Percentiles rank a stretch among this genome's conserved stretches.
Conservation (phyloP, 2,888 invertebrate genomes). For the Cheilosia variabilis region DNA sequence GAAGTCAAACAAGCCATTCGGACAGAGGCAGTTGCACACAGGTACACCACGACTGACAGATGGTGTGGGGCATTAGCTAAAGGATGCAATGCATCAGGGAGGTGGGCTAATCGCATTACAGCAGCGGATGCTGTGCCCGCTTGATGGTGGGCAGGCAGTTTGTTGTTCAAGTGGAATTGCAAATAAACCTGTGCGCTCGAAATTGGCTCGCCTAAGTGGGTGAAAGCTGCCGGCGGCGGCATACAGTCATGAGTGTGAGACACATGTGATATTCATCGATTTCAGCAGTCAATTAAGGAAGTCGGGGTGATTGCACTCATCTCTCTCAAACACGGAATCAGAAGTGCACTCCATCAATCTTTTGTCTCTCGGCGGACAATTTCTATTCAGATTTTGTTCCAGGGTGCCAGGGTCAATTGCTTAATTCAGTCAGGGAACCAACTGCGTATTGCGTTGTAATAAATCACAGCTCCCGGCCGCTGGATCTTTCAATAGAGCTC, state of each 20-base stretch:
- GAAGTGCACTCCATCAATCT: constrained; percentile 24
- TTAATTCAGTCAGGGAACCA: constrained; percentile 56
- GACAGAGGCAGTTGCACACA: constrained; percentile 21
- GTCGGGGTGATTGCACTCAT: not conserved
- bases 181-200: not conserved
- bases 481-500: constrained; percentile 38
- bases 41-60: constrained; percentile 12
- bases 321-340: not conserved
- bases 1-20: constrained; percentile 45
- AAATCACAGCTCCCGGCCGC: constrained; percentile 47
- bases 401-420: constrained; percentile 45
- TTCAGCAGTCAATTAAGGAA: not conserved
- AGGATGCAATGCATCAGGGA: constrained; percentile 11
- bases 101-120: constrained; percentile 49
- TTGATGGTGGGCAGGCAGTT: constrained; percentile 4
- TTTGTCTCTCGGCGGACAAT: constrained; percentile 1
- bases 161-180: not conserved
- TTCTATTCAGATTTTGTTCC: constrained; percentile 11
- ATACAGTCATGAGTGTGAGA: not conserved
- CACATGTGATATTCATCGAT: not conserved
- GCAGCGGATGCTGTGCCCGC: constrained; percentile 16
- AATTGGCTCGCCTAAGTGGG: constrained; percentile 9
- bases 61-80: not conserved
- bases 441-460: constrained; percentile 18
- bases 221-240: constrained; percentile 25